Evolutionary conservation across 2,797 vertebrate genomes (phyloP).

Genomic region (Chiroxiphia lanceolata): DNA sequence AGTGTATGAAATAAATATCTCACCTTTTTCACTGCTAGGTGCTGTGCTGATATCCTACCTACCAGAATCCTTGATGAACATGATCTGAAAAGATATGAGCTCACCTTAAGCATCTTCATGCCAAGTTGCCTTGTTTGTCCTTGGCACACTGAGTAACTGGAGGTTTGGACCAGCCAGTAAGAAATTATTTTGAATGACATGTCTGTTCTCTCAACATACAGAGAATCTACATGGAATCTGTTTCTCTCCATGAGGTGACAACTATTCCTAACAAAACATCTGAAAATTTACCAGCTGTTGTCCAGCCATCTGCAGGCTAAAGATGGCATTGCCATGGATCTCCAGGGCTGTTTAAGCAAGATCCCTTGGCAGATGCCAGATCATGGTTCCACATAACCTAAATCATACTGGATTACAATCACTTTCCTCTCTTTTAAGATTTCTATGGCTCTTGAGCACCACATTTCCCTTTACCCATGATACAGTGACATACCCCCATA

Average conservation of each 20-base stretch:
- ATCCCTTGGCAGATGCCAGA: not conserved
- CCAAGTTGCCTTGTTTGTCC: not conserved
- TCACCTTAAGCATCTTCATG: not conserved
- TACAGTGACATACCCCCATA: not conserved
- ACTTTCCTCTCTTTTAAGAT: not conserved
- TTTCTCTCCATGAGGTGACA: not conserved
- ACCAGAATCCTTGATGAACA: not conserved
- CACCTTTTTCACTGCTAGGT: not conserved
- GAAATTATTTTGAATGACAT: not conserved
- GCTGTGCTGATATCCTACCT: not conserved
- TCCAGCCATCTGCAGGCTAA: not conserved
- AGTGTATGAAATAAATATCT: not conserved
- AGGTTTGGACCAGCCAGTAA: not conserved
- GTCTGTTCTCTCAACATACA: not conserved
- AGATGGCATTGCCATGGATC: not conserved
- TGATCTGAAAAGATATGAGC: not conserved
- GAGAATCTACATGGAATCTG: not conserved
- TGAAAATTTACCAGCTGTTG: not conserved
- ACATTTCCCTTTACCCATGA: not conserved
- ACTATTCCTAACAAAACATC: not conserved
- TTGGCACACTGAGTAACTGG: not conserved
- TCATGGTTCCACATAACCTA: not conserved
- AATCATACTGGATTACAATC: not conserved
- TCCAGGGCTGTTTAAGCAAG: not conserved
- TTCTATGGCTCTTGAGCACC: not conserved